These are phyloP conservation scores for Agriopis marginaria DNA, from an alignment of 2,888 invertebrate genomes.

Conservation along the genomic window DNA sequence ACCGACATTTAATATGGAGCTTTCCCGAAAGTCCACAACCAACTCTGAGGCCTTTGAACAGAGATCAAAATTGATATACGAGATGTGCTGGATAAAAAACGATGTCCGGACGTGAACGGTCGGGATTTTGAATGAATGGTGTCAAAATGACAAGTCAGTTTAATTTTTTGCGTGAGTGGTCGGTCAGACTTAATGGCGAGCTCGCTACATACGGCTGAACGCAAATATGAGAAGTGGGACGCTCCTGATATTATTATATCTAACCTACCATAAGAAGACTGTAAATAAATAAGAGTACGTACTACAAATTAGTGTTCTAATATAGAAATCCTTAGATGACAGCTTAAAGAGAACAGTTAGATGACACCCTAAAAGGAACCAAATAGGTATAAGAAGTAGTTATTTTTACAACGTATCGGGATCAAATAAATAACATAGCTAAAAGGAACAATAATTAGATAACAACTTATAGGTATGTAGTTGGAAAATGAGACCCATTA, in stretches of 20 bases:
- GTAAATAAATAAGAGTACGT: too few species aligned
- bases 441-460: too few species aligned
- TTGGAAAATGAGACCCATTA: too few species aligned
- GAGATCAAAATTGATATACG: constrained; percentile 24
- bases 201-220: constrained; percentile 6
- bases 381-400: too few species aligned
- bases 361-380: too few species aligned
- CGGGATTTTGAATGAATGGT: constrained; percentile 74
- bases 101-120: constrained; percentile 64
- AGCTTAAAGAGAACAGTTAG: too few species aligned
- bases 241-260: neutral
- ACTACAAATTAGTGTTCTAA: too few species aligned
- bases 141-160: constrained; percentile 83
- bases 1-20: constrained; percentile 34
- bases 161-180: constrained; percentile 73
- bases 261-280: neutral
- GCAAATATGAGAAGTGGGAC: constrained; percentile 2
- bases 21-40: constrained; percentile 35
- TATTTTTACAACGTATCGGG: too few species aligned
- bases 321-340: too few species aligned
- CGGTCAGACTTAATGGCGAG: constrained; percentile 59
- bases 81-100: constrained; percentile 49
- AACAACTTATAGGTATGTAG: too few species aligned
- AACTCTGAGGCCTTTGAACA: constrained; percentile 49
- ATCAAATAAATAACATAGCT: too few species aligned